Percentiles rank a stretch among this genome's conserved stretches.
These are phyloP conservation scores for Mus musculus DNA, from an alignment of 2,113 vertebrate genomes.

Conservation along the genomic window GRCm39 chr13:98206001-98206500, in stretches of 20 bases:
- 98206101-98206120: background rate
- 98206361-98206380: background rate
- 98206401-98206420: constrained; percentile 2
- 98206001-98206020: background rate
- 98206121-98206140: background rate
- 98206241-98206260: background rate
- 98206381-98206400: background rate
- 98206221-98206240: background rate
- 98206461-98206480: constrained; percentile 28
- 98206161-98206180: background rate
- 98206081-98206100: background rate
- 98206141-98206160: background rate
- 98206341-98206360: background rate
- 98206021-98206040: background rate
- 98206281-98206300: background rate
- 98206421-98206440: background rate
- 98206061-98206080: background rate
- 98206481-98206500: constrained; percentile 45
- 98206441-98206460: constrained; percentile 25
- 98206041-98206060: background rate
- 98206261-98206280: background rate
- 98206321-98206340: background rate
- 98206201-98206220: background rate
- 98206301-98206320: background rate
- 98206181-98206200: background rate